Base-by-base conservation (phyloP, 2,888 invertebrate genomes). In the Drosophila infuscata region DNA sequence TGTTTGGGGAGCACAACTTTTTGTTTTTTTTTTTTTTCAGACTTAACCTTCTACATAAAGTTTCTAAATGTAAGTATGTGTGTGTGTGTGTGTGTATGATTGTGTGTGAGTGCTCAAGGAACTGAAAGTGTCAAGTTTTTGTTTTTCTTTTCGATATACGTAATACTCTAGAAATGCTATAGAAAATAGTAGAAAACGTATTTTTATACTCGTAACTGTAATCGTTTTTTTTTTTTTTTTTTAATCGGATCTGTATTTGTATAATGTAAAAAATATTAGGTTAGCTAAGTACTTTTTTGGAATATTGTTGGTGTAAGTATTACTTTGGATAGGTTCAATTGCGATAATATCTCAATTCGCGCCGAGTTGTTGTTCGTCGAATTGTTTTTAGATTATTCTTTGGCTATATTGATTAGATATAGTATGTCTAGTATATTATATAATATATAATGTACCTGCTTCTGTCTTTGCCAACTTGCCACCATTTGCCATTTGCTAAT, bases 111-210 rank as follows among this genome's bases (percentile, higher is more conserved):
- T 63, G 60, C 58, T 82, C 65, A 82, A 81, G 81, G 81, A 81
- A 81, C 81, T 74, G 60, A 81, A 82, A 63, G 67, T 79, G 57
- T 65, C n/a, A 43, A 52, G 48, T 67, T 53, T 59, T 53, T 61
- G 35, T 9, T 12, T 33, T 43, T 43, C 30, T 51, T 15, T 30
- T 36, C 15, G 17, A 43, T 43, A 38, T 49, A 29, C 33, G 51
- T 59, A 48, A 57, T 59, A 59, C 48, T 59, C 76, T 77, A 70
- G 81, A 81, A 79, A 79, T 71, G 61, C 56, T 68, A 69, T 79
- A 81, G 65, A 79, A 79, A 79, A 81, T 60, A 63, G 78, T 79
- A 81, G 67, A 79, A 79, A 79, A 66, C 17, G 25, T 64, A 49
- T 43, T 49, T 57, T 20, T 30, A 30, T 35, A 48, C 32, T 46